A percentile compares a stretch with the other conserved stretches of the same genome.
phyloP scores from a whole-genome alignment of 2,888 invertebrate genomes.

The Nasonia oneida region DNA sequence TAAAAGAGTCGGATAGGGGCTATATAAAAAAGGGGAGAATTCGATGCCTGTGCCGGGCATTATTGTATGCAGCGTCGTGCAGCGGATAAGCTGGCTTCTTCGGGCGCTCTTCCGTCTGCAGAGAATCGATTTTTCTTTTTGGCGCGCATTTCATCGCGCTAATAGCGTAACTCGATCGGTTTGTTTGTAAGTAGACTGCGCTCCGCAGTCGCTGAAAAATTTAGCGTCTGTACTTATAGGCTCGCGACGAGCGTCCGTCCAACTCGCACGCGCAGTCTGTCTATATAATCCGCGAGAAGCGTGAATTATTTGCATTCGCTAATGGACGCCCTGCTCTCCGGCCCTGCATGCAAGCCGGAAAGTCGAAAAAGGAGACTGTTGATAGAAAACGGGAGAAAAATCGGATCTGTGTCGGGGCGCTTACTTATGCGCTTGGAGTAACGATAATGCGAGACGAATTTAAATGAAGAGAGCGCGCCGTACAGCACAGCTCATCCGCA shows the following conservation, averaged over 20 bases:
- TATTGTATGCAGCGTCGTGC: not conserved
- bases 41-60: not conserved
- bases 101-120: too few relatives aligned
- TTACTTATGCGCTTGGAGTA: conserved; percentile 30
- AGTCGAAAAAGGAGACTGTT: not conserved
- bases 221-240: not conserved
- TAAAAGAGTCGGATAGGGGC: not conserved
- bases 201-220: conserved; percentile 32
- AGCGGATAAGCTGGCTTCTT: too few relatives aligned
- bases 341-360: conserved; percentile 24
- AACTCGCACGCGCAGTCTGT: not conserved
- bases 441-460: conserved; percentile 58
- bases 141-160: not conserved
- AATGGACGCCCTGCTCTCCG: conserved; percentile 41
- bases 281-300: conserved; percentile 42
- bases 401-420: not conserved
- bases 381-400: conserved; percentile 16
- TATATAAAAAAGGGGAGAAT: not conserved
- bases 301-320: conserved; percentile 59
- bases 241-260: not conserved
- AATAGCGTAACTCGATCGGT: conserved; percentile 37
- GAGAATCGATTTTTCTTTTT: too few relatives aligned
- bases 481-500: not conserved
- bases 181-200: not conserved
- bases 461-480: conserved; percentile 39